A percentile compares a stretch with the other conserved stretches of the same genome.
These are phyloP conservation scores for Drosophila triauraria DNA, from an alignment of 1,140 invertebrate species.

Conservation along the genomic window DNA sequence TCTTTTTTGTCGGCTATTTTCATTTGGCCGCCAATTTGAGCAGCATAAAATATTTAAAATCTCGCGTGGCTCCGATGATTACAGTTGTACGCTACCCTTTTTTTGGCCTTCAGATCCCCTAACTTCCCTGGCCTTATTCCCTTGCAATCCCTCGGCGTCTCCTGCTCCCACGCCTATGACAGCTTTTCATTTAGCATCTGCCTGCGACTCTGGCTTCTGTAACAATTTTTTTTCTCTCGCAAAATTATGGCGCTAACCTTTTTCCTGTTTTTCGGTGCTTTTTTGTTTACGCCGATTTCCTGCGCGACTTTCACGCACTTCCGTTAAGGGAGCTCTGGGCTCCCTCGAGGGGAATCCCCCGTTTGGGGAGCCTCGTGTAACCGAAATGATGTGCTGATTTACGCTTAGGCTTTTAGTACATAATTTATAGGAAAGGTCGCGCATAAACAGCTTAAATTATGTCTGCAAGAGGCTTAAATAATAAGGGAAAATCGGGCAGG, in stretches of 20 bases:
- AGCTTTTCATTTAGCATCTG: conserved; percentile 50
- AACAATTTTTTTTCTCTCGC: conserved; percentile 46
- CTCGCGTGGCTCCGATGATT: conserved; percentile 80
- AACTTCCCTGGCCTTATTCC: neutral
- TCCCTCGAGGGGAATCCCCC: conserved; percentile 8
- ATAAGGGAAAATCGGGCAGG: conserved; percentile 14
- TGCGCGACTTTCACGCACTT: conserved; percentile 68
- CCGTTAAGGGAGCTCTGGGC: conserved; percentile 40
- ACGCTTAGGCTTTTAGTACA: conserved; percentile 72
- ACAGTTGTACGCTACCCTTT: conserved; percentile 45
- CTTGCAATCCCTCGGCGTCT: conserved; percentile 5
- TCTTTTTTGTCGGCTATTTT: conserved; percentile 42
- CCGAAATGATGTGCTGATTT: conserved; percentile 76
- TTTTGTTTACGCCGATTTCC: conserved; percentile 66
- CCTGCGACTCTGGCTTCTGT: conserved; percentile 49
- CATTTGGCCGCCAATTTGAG: conserved; percentile 72
- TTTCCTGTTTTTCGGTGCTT: conserved; percentile 26
- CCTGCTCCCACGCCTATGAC: conserved; percentile 39
- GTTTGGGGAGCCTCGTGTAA: conserved; percentile 36
- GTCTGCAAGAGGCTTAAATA: conserved; percentile 39
- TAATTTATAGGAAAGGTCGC: conserved; percentile 71
- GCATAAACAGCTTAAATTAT: conserved; percentile 80
- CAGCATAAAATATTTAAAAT: conserved; percentile 80
- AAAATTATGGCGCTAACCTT: conserved; percentile 65
- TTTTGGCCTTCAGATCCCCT: conserved; percentile 6